Evolutionary conservation across 2,888 invertebrate genomes (phyloP).

Genomic region (Nymphalis polychloros): DNA sequence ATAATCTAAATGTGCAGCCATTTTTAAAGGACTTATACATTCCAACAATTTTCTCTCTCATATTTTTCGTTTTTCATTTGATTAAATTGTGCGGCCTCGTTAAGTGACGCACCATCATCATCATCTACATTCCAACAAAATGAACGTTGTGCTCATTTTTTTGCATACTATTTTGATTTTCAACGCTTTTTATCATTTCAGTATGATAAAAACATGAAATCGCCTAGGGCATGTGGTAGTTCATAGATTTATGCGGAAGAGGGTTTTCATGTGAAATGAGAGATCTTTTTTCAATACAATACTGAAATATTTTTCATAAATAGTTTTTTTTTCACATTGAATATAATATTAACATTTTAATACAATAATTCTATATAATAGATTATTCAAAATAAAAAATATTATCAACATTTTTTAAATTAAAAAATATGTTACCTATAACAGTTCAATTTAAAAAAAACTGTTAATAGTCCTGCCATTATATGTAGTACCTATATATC

Average conservation of each 20-base stretch:
- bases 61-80: slow-evolving; percentile 34
- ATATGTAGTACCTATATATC: too few relatives aligned
- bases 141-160: slow-evolving; percentile 34
- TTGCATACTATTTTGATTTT: slow-evolving; percentile 34
- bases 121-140: slow-evolving; percentile 35
- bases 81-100: slow-evolving; percentile 36
- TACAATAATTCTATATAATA: neutral
- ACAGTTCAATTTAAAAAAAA: too few relatives aligned
- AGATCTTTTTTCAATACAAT: neutral
- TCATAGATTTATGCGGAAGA: slow-evolving; percentile 13
- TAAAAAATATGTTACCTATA: neutral
- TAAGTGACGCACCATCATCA: slow-evolving; percentile 37
- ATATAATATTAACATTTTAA: neutral
- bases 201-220: slow-evolving; percentile 36
- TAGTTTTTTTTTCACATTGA: neutral
- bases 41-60: slow-evolving; percentile 23
- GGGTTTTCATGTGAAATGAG: slow-evolving; percentile 15
- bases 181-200: slow-evolving; percentile 31
- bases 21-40: slow-evolving; percentile 26
- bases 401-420: neutral
- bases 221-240: slow-evolving; percentile 29
- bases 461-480: too few relatives aligned
- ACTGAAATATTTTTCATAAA: slow-evolving; percentile 1
- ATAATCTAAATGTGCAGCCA: slow-evolving; percentile 25
- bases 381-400: neutral